Evolutionary conservation across 2,888 invertebrate genomes (phyloP), one percentile per base, ranked within the genome.

Genomic region (Perithous albicinctus): DNA sequence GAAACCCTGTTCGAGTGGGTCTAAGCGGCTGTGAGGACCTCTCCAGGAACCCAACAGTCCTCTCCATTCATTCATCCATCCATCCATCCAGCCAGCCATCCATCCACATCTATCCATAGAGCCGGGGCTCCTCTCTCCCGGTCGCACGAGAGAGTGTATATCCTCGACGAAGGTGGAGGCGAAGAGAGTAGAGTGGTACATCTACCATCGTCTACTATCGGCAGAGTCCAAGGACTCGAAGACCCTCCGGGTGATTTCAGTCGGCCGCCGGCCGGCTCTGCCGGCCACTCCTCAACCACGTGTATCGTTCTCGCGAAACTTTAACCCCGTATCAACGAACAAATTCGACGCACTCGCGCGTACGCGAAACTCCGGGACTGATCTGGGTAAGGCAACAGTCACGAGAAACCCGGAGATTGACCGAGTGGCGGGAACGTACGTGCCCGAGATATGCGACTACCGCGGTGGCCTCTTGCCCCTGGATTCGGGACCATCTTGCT

Each of bases 21-120:
- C 91, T 92, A 92, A 92, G 92, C 92, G 92, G 92, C 90, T 89
- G 92, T 92, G 92, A 92, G 92, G 92, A 91, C 92, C 92, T 92
- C 92, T 92, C 92, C 92, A 92, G 91, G 91, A 91, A 90, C 91
- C 92, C 91, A 90, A 92, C 92, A 91, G 92, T 92, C 91, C 90
- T 90, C 90, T 89, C 87, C 89, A 89, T 89, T 88, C 89, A 89
- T 89, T 84, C 89, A 90, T 89, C 83, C 89, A 90, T 89, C 86
- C 88, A 85, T 80, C 84, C 84, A 81, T 67, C 76, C 78, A 79
- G 70, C 80, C 84, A 82, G 69, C 83, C 83, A 88, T 85, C 87
- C 88, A 89, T 87, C 89, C 87, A 90, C 54, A 89, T 86, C 89
- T 88, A 90, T 87, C 89, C 88, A 90, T 88, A 83, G 82, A 82